Base-by-base conservation (phyloP, 2,113 vertebrate genomes). In the Oreochromis niloticus region DNA sequence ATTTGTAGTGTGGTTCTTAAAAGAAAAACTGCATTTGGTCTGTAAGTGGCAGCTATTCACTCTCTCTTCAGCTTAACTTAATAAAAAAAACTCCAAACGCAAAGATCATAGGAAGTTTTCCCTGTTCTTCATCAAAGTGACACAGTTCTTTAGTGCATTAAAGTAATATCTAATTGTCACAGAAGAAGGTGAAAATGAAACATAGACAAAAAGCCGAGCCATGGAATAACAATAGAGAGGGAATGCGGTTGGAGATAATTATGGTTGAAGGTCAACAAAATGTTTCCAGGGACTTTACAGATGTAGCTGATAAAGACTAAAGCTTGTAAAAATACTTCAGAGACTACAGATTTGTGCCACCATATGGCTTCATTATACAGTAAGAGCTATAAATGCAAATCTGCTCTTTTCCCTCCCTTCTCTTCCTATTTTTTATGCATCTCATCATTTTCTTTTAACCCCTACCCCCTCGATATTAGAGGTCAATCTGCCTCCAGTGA, bases 321-420 rank as follows among this genome's bases (percentile, higher is more conserved):
- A 91, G 93, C 94, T 95, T 94, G 94, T 96, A 93, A 95, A 94
- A 96, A 94, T 85, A 93, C 95, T 95, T 93, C 80, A 91, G 93
- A 94, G 94, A 93, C 91, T 83, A 52, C 88, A 89, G 93, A 94
- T 95, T 95, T 95, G 94, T 94, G 91, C 88, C 93, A 93, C 94
- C 94, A 95, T 96, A 95, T 95, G 95, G 92, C 92, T 92, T 93
- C 90, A 95, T 95, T 94, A 95, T 93, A 91, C 87, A 86, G 85
- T 34, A 34, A 85, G 90, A 68, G 86, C 89, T 73, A 80, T 81
- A 88, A 93, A 93, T 84, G 85, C 63, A 92, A 83, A 85, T 86
- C 73, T 39, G 85, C 27, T 66, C 66, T 32, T 87, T 80, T 34
- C 68, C 78, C 83, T 88, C 88, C 83, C 80, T 61, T 85, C 85